These are phyloP conservation scores for Sphaerophoria taeniata DNA, from an alignment of 2,888 invertebrate species.

Conservation along the genomic window DNA sequence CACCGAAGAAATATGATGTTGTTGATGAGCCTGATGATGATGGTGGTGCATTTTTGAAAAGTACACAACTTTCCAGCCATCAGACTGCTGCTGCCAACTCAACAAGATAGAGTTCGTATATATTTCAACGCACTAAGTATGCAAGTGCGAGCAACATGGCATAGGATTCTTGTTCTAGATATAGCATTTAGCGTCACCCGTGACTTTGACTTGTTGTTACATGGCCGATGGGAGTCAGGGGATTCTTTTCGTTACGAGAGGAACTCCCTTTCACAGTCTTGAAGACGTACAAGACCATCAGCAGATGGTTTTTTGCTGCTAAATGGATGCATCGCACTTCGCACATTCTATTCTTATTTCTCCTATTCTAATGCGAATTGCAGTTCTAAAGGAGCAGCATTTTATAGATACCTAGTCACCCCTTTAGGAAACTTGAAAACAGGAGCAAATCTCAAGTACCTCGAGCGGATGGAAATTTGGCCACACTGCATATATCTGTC, in stretches of 20 bases:
- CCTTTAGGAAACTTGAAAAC: conserved; percentile 22
- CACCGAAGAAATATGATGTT: conserved; percentile 57
- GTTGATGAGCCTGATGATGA: conserved; percentile 55
- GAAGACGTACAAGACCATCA: not conserved
- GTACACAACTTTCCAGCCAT: conserved; percentile 26
- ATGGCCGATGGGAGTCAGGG: not conserved
- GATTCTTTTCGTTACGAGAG: conserved; percentile 44
- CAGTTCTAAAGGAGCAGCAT: conserved; percentile 48
- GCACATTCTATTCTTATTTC: conserved; percentile 56
- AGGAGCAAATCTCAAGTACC: not conserved
- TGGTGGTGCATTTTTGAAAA: conserved; percentile 51
- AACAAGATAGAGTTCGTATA: conserved; percentile 11
- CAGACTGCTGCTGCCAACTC: not conserved
- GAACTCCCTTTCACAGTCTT: conserved; percentile 30
- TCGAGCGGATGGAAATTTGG: conserved; percentile 58
- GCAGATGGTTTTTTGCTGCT: conserved; percentile 64
- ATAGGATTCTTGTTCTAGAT: conserved; percentile 11
- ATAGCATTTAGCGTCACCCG: not conserved
- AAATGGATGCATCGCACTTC: conserved; percentile 53
- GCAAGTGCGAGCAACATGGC: conserved; percentile 66
- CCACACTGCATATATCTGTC: conserved; percentile 61
- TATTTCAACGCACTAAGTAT: conserved; percentile 69
- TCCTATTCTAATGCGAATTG: conserved; percentile 35
- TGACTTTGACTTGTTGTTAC: conserved; percentile 37
- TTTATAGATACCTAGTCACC: conserved; percentile 16